Base-by-base conservation (phyloP, 2,797 vertebrate genomes). In the Helarctos malayanus region DNA sequence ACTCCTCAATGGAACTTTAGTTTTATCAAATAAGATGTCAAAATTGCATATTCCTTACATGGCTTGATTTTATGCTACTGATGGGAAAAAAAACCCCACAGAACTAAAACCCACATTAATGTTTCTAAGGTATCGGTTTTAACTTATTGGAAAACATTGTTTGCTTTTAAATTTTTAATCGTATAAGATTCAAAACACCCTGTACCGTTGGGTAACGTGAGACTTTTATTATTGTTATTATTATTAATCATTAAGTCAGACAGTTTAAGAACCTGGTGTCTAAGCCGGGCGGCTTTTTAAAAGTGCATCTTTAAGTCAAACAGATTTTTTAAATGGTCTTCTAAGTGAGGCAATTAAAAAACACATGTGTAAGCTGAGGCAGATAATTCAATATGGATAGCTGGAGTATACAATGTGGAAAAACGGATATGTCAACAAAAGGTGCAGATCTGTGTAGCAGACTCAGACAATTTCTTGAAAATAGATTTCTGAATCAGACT, bases 141-240 rank as follows among this genome's bases (percentile, higher is more conserved):
- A 57, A 91, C 45, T 69, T 56, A 86, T 80, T 87, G 41, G 79
- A 95, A 94, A 97, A 73, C 16, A 54, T 7, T 80, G 23, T 97
- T 96, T 95, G 29, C 32, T 89, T 97, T 94, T 8, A 78, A 84
- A 85, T 47, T 94, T 97, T 97, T 90, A 80, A 90, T 94, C 13
- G 21, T 89, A 1, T 79, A 76, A 88, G 15, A 23, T 85, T 91
- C 32, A 80, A 5, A 45, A 91, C 15, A 87, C 19, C 47, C 49
- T 76, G 65, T 83, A 84, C 63, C 29, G 25, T 71, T 91, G 82
- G 35, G 54, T 94, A 94, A 89, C 19, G 2, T 18, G 68, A 96
- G 63, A 65, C 45, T 91, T 63, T 47, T 52, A 21, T 83, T 71
- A 32, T 54, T 49, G 14, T 65, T 49, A 18, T 65, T 69, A 54